Evolutionary conservation across 2,888 invertebrate genomes (phyloP), one percentile per base, ranked within the genome.

Genomic region (Lapara coniferarum): DNA sequence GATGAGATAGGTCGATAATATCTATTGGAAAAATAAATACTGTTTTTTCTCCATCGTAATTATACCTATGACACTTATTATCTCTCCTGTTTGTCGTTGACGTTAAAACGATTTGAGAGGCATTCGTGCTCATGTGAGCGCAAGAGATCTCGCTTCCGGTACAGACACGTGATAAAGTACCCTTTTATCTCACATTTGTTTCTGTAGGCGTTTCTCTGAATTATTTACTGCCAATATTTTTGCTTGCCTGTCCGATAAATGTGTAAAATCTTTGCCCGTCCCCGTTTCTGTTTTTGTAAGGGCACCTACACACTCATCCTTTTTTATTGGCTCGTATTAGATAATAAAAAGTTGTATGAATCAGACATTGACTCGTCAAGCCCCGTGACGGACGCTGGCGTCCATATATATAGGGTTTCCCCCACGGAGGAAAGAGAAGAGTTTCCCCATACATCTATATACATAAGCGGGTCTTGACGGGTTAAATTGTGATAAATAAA

Each of bases 91-190:
- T 49, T 63, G 63, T 25, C 56, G 25, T 16, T 4, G 63, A 13
- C 59, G 63, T 7, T 19, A 63, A 46, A 63, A 63, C 49, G 63
- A 6, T 63, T 63, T 2, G 19, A 63, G 46, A 63, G 49, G 63
- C 49, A 46, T 63, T 63, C 19, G 13, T 16, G 59, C 49, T 63
- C 63, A 19, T 19, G 13, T 19, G 63, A 63, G 46, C 49, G 46
- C 19, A 63, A 63, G 63, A 63, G 49, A 63, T 49, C 49, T 13
- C 0, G 19, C 49, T 63, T 49, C 63, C 63, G 46, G 63, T 46
- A 63, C 63, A 63, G 63, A 7, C 46, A 46, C 19, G 16, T 63
- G 63, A 49, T 49, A 49, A 63, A n/a, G 46, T 19, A 46, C 49
- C 46, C 46, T 63, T 19, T 13, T 49, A 49, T 63, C 10, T 49